Evolutionary conservation across 2,113 vertebrate species (phyloP).

Genomic region (Microtus ochrogaster): DNA sequence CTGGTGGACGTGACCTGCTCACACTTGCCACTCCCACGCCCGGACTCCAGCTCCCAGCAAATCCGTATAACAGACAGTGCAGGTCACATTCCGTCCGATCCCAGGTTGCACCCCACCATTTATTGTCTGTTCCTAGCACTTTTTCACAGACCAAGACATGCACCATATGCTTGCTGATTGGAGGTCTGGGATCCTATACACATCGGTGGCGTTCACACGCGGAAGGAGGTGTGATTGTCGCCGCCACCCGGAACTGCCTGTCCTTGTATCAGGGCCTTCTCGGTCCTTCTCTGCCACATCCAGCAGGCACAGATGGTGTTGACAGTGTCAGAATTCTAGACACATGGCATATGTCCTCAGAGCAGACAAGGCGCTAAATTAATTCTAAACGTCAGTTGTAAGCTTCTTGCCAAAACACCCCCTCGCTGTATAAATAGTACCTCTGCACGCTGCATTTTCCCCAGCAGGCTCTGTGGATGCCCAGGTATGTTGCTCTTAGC

Average conservation of each 20-base stretch:
- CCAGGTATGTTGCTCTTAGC: constrained; percentile 51
- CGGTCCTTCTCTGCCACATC: background rate
- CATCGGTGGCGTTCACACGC: background rate
- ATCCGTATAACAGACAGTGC: fast-evolving
- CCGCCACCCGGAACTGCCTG: fast-evolving
- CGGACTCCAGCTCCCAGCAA: no score
- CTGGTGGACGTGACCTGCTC: fast-evolving
- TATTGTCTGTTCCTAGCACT: background rate
- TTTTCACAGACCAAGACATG: background rate
- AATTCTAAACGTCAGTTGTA: constrained; percentile 70
- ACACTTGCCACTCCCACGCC: fast-evolving
- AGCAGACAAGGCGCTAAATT: constrained; percentile 78
- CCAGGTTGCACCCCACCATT: background rate
- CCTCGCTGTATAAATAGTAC: constrained; percentile 65
- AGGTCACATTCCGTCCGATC: background rate
- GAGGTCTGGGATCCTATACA: background rate
- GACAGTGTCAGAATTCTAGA: constrained; percentile 68
- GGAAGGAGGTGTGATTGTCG: constrained; percentile 15
- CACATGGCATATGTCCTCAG: constrained; percentile 72
- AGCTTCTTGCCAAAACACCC: constrained; percentile 26
- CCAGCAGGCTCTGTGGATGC: constrained; percentile 19
- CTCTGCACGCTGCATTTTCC: constrained; percentile 62
- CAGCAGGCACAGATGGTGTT: constrained; percentile 21
- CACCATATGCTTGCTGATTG: constrained; percentile 42
- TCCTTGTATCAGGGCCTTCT: background rate